Base-by-base conservation (phyloP, 2,797 vertebrate genomes). In the Gymnothorax reevesii region DNA sequence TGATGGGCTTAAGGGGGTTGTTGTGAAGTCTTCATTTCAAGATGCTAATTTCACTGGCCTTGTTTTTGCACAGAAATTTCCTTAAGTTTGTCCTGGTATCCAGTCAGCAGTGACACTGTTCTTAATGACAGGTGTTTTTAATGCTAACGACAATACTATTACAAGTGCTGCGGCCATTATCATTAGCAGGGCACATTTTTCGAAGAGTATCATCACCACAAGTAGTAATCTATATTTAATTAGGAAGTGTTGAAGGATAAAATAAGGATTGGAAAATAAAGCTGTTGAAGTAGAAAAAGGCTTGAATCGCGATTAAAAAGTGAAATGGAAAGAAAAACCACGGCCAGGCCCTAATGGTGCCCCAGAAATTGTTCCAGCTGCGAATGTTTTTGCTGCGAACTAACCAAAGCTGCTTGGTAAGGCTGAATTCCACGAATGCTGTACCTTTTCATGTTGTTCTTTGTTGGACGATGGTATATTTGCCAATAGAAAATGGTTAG, bases 1-100 rank as follows among this genome's bases (percentile, higher is more conserved):
- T 94, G 94, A 96, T 95, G 96, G 95, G 94, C 94, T 96, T 95
- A 42, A 33, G 69, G 12, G 69, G 27, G 84, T 73, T 88, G 88
- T 91, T 82, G 59, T 33, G 90, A 96, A 95, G 95, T 88, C 84
- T 49, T 82, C 60, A 69, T 86, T 42, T 42, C 33, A 80, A 87
- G 87, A 86, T 88, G 84, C 84, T 93, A 94, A 95, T 96, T 69
- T 95, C 54, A 12, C 62, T 73, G 20, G 85, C 84, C 25, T 83
- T 84, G 57, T 79, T 83, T 27, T 6, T 7, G 15, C 59, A 20
- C 54, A 8, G 9, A 33, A 27, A n/a, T 9, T 57, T 85, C 83
- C 33, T 60, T 62, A 54, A 20, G 60, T 9, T 27, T 57, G 25
- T 59, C 60, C 73, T 66, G 84, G 86, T 90, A 89, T 86, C 84